A percentile compares a stretch with the other conserved stretches of the same genome.
Evolutionary conservation across 2,113 vertebrate species (phyloP).

Genomic region (Notiomystis cincta): DNA sequence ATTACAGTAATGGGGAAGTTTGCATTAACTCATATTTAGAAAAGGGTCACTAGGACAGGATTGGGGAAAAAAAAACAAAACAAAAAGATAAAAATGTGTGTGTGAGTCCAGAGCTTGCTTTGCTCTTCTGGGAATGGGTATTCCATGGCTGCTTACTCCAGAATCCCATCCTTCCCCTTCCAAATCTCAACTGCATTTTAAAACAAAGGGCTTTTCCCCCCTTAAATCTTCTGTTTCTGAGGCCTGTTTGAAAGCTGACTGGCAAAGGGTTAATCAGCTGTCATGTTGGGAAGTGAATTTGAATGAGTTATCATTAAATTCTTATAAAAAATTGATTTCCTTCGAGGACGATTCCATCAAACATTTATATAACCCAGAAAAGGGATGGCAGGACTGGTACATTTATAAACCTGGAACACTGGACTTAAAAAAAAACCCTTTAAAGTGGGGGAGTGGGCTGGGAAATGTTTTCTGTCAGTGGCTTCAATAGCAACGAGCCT

Average conservation of each 20-base stretch:
- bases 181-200: neutral
- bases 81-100: neutral
- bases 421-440: neutral
- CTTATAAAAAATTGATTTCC: constrained; percentile 76
- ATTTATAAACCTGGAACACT: neutral
- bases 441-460: neutral
- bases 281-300: constrained; percentile 49
- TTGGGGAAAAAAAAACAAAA: neutral
- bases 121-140: neutral
- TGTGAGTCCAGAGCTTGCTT: neutral
- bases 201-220: neutral
- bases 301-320: constrained; percentile 70
- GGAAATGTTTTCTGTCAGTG: neutral
- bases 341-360: constrained; percentile 63
- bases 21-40: neutral
- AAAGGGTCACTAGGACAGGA: neutral
- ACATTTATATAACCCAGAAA: constrained; percentile 73
- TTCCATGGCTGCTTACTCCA: neutral
- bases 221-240: neutral
- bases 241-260: neutral
- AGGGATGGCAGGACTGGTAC: neutral
- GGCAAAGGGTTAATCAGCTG: constrained; percentile 68
- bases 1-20: constrained; percentile 32
- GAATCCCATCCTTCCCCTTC: neutral
- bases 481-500: neutral